A percentile compares a stretch with the other conserved stretches of the same genome.
phyloP scores from a whole-genome alignment of 2,888 invertebrate species.

The Philereme transversata region DNA sequence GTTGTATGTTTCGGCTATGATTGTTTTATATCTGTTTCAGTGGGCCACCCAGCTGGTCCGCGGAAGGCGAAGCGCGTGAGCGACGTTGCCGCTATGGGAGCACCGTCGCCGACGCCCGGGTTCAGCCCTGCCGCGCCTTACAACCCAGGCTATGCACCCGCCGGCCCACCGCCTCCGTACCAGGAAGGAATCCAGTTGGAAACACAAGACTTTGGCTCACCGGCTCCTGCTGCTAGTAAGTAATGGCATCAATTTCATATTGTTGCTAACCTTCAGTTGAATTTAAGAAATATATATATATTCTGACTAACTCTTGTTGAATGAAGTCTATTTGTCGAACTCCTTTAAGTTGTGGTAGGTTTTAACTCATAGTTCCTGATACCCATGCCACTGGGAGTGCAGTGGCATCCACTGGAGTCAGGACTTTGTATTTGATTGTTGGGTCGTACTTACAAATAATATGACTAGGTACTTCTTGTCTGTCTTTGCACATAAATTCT shows the following conservation, averaged over 20 bases:
- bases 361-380: no score
- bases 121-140: constrained; percentile 62
- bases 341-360: no score
- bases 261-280: no score
- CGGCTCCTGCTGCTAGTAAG: constrained; percentile 57
- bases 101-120: constrained; percentile 67
- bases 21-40: constrained; percentile 48
- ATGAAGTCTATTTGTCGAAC: no score
- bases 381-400: no score
- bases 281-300: no score
- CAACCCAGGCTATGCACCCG: constrained; percentile 54
- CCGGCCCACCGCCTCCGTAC: constrained; percentile 63
- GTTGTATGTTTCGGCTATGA: constrained; percentile 6
- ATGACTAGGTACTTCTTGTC: no score
- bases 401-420: no score
- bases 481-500: no score
- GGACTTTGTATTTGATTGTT: no score
- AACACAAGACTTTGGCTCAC: constrained; percentile 58
- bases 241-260: constrained; percentile 12
- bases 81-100: constrained; percentile 88
- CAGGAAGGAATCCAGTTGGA: constrained; percentile 74
- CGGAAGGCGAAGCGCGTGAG: constrained; percentile 87
- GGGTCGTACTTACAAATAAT: no score
- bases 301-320: no score
- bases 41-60: constrained; percentile 65